Evolutionary conservation across 1,140 invertebrate species (phyloP).

Genomic region (Steinernema feltiae): DNA sequence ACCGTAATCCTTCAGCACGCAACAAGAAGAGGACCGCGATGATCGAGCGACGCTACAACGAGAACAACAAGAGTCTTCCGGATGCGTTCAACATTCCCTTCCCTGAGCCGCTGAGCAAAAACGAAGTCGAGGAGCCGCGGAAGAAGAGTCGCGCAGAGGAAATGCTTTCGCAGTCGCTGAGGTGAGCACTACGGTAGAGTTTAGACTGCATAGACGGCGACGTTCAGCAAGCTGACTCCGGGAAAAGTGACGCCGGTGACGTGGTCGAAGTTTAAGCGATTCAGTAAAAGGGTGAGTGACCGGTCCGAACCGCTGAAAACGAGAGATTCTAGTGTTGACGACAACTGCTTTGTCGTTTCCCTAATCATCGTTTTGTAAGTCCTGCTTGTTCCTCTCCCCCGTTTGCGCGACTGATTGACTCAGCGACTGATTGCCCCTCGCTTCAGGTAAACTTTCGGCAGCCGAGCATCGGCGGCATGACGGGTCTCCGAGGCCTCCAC

Average conservation of each 20-base stretch:
- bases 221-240: conserved; percentile 21
- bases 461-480: conserved; percentile 7
- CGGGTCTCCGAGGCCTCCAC: not conserved
- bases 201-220: not conserved
- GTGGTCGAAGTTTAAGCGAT: not conserved
- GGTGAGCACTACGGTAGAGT: not conserved
- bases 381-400: not conserved
- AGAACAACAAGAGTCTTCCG: conserved; percentile 35
- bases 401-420: not conserved
- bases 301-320: not conserved
- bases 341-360: not conserved
- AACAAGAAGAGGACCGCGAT: conserved; percentile 40
- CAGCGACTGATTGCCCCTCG: no score
- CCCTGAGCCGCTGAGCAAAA: conserved; percentile 18
- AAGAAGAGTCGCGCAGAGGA: conserved; percentile 16
- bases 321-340: not conserved
- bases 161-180: not conserved
- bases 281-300: not conserved
- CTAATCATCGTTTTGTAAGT: not conserved
- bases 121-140: not conserved
- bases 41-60: conserved; percentile 38
- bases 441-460: conserved; percentile 1
- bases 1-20: conserved; percentile 27
- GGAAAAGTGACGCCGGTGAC: conserved; percentile 1
- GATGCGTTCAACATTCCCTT: conserved; percentile 38